Conservation (phyloP, 2,797 vertebrate species). For the Sardinella longiceps region DNA sequence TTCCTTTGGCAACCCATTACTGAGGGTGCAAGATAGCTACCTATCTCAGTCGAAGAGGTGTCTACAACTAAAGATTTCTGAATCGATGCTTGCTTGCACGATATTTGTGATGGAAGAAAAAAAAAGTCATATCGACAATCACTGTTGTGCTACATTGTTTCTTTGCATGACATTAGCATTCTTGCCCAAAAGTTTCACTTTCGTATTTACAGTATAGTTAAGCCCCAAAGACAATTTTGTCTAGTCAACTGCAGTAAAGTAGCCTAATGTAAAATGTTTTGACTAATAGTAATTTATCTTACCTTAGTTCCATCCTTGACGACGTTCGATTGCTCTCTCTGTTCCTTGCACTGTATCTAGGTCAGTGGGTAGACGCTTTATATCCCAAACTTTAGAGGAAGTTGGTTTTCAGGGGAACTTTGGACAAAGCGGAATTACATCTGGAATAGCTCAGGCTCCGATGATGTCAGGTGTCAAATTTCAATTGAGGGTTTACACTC, state of each 20-base stretch:
- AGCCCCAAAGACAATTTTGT: no score
- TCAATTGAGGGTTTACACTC: slow-evolving; percentile 57
- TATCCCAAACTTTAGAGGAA: slow-evolving; percentile 73
- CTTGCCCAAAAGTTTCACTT: neutral
- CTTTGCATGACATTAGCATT: neutral
- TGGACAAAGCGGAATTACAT: slow-evolving; percentile 56
- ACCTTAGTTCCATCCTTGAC: slow-evolving; percentile 37
- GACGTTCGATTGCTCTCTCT: slow-evolving; percentile 39
- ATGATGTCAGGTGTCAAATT: slow-evolving; percentile 73
- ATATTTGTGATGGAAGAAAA: no score
- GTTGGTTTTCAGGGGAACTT: slow-evolving; percentile 44
- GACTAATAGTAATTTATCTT: slow-evolving; percentile 13
- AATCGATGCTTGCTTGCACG: no score
- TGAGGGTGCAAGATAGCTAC: no score
- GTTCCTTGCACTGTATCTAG: slow-evolving; percentile 49
- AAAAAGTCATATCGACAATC: neutral
- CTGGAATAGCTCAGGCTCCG: slow-evolving; percentile 63
- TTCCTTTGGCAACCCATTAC: no score
- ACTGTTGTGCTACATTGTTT: neutral
- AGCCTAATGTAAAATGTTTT: no score
- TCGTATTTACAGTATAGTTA: neutral
- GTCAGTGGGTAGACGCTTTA: slow-evolving; percentile 57
- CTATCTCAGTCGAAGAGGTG: no score
- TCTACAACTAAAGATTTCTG: no score
- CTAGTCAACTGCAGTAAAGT: neutral